phyloP scores from a whole-genome alignment of 2,113 vertebrate genomes.

The Saimiri boliviensis region DNA sequence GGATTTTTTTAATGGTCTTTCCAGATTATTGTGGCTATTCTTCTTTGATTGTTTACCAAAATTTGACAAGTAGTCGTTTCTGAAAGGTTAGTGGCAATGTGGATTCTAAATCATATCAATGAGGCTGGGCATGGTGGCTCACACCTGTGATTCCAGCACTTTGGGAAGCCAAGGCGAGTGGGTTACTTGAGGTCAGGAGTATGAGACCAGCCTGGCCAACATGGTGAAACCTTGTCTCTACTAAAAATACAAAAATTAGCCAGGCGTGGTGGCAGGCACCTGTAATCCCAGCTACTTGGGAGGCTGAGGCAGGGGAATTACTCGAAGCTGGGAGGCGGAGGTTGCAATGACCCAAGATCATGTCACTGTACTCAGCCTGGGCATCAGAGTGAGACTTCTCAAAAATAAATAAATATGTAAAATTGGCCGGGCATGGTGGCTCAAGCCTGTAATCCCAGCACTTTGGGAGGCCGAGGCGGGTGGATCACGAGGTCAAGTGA shows the following conservation, averaged over 20 bases:
- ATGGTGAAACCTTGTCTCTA: background rate
- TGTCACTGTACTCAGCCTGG: background rate
- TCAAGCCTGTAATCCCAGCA: too few species aligned
- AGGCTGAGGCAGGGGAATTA: background rate
- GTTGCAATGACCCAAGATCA: background rate
- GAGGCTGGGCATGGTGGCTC: rapidly evolving
- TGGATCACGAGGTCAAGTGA: too few species aligned
- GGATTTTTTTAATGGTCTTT: constrained; percentile 29
- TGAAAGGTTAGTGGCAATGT: background rate
- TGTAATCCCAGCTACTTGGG: background rate
- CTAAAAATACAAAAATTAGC: background rate
- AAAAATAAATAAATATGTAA: too few species aligned
- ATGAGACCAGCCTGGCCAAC: background rate
- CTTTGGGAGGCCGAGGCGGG: too few species aligned
- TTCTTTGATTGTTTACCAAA: constrained; percentile 23
- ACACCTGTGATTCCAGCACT: background rate
- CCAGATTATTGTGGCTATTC: background rate
- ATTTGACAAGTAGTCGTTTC: constrained; percentile 6
- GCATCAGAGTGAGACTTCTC: background rate
- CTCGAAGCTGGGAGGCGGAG: background rate
- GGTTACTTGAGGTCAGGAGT: background rate
- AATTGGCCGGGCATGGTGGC: too few species aligned
- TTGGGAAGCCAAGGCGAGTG: background rate
- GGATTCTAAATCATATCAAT: background rate
- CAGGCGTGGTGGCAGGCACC: background rate